Conservation (phyloP, 2,888 invertebrate genomes). For the Aleiodes leptofemur region DNA sequence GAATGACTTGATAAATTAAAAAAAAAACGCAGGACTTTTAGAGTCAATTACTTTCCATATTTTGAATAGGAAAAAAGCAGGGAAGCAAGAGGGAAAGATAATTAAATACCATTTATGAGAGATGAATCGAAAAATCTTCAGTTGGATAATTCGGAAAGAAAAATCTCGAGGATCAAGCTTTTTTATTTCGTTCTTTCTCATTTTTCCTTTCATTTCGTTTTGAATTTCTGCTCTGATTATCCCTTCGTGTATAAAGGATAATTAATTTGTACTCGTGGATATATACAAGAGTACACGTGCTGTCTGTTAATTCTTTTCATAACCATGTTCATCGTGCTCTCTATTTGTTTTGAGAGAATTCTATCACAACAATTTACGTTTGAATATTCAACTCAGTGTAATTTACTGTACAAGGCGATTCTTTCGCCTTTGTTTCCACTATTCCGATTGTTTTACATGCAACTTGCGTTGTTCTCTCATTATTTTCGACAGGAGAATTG, state of each 20-base stretch:
- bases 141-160: not conserved
- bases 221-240: slow-evolving; percentile 62
- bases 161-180: slow-evolving; percentile 20
- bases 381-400: not conserved
- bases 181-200: slow-evolving; percentile 32
- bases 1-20: too few relatives aligned
- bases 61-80: too few relatives aligned
- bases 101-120: not conserved
- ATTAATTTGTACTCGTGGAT: slow-evolving; percentile 56
- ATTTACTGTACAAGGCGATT: slow-evolving; percentile 18
- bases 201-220: slow-evolving; percentile 52
- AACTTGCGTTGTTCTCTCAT: not conserved
- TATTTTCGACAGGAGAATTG: slow-evolving; percentile 11
- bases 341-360: slow-evolving; percentile 9
- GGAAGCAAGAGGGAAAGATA: not conserved
- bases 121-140: not conserved
- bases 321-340: slow-evolving; percentile 3
- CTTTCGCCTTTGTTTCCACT: slow-evolving; percentile 21
- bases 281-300: slow-evolving; percentile 33
- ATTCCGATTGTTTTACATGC: slow-evolving; percentile 5
- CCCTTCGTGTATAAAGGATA: slow-evolving; percentile 61
- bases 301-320: slow-evolving; percentile 53
- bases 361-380: not conserved
- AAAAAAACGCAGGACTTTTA: too few relatives aligned
- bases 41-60: too few relatives aligned